Conservation (phyloP, 1,140 invertebrate species). For the Cydia fagiglandana region DNA sequence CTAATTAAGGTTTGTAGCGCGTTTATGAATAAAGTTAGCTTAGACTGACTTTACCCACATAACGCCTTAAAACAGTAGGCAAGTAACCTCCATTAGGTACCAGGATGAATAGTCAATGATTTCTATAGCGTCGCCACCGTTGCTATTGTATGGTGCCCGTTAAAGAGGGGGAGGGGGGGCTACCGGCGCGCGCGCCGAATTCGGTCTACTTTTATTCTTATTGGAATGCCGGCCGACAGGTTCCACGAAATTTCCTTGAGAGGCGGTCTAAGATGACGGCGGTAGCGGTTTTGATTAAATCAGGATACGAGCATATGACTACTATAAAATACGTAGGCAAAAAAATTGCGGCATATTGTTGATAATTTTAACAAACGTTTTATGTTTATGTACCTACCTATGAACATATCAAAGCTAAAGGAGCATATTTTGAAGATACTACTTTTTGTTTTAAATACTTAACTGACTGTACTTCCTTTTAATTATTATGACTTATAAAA, state of each 20-base stretch:
- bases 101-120: not conserved
- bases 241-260: slow-evolving; percentile 39
- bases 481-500: no score
- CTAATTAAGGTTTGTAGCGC: no score
- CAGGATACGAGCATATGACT: no score
- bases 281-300: not conserved
- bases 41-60: not conserved
- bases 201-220: slow-evolving; percentile 53
- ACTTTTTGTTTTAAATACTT: no score
- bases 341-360: no score
- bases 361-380: no score
- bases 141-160: not conserved
- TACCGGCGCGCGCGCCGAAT: slow-evolving; percentile 32
- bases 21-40: no score
- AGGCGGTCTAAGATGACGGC: not conserved
- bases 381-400: no score
- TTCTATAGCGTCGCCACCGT: not conserved
- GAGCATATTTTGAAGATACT: no score
- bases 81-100: not conserved
- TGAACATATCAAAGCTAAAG: no score
- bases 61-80: not conserved
- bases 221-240: slow-evolving; percentile 55
- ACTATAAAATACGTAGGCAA: no score
- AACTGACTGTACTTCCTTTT: no score
- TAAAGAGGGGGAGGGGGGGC: not conserved